A percentile compares a stretch with the other conserved stretches of the same genome.
These are phyloP conservation scores for Tipula unca DNA, from an alignment of 2,888 invertebrate species.

Conservation along the genomic window DNA sequence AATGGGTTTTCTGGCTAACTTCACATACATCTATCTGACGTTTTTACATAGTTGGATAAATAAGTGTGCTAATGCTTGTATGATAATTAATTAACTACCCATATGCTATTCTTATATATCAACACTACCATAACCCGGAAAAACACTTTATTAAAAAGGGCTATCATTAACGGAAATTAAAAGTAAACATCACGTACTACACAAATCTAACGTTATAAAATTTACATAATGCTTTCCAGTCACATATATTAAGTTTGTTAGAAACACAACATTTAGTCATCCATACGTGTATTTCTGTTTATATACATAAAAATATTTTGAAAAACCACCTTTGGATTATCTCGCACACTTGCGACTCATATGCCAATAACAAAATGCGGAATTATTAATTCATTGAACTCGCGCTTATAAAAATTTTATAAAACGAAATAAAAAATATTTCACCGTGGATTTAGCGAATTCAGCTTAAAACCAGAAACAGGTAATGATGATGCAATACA, in stretches of 20 bases:
- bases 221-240: neutral
- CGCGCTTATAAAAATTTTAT: neutral
- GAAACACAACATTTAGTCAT: neutral
- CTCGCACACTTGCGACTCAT: neutral
- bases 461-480: neutral
- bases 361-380: neutral
- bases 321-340: neutral
- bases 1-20: no score
- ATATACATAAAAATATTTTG: neutral
- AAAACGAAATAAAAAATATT: neutral
- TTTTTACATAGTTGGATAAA: no score
- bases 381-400: neutral
- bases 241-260: neutral
- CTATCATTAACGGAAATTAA: neutral
- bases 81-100: no score
- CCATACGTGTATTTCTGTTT: neutral
- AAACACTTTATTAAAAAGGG: neutral
- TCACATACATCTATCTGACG: no score
- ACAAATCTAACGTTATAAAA: neutral
- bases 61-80: no score
- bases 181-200: neutral
- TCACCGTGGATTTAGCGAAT: neutral
- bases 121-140: neutral
- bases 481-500: neutral
- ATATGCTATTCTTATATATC: no score